Percentiles rank a stretch among this genome's conserved stretches.
Evolutionary conservation across 1,140 invertebrate species (phyloP).

Genomic region (Drosophila nigrodunni): DNA sequence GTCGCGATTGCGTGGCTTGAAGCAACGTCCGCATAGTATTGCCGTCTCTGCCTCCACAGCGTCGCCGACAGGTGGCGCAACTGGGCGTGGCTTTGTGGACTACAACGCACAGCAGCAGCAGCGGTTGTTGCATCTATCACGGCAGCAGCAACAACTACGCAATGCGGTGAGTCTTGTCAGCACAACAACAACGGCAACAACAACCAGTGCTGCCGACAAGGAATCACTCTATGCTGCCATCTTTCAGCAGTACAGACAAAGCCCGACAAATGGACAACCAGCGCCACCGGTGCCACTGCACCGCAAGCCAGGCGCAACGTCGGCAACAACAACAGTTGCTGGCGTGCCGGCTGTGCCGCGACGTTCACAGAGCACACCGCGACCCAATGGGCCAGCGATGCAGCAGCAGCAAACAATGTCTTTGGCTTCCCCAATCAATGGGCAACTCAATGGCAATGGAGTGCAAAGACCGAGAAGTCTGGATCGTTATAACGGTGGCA

Average conservation of each 20-base stretch:
- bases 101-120: conserved; percentile 78
- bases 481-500: conserved; percentile 72
- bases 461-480: conserved; percentile 75
- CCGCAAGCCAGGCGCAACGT: conserved; percentile 27
- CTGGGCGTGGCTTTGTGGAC: conserved; percentile 68
- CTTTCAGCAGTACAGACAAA: conserved; percentile 78
- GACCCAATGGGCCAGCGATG: conserved; percentile 46
- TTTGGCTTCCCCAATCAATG: conserved; percentile 35
- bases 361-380: conserved; percentile 79
- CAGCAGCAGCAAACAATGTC: conserved; percentile 50
- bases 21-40: conserved; percentile 81
- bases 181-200: conserved; percentile 39
- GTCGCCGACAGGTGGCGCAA: conserved; percentile 18
- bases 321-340: conserved; percentile 33
- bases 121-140: conserved; percentile 74
- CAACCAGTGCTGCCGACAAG: conserved; percentile 59
- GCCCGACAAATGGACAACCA: conserved; percentile 67
- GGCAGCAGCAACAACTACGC: conserved; percentile 78
- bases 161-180: conserved; percentile 59
- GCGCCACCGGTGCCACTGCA: conserved; percentile 60
- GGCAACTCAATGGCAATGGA: conserved; percentile 69
- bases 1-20: conserved; percentile 70
- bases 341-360: conserved; percentile 66
- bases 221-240: conserved; percentile 75
- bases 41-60: conserved; percentile 52